Evolutionary conservation across 2,113 vertebrate species (phyloP).

Genomic region (Pseudopodoces humilis): DNA sequence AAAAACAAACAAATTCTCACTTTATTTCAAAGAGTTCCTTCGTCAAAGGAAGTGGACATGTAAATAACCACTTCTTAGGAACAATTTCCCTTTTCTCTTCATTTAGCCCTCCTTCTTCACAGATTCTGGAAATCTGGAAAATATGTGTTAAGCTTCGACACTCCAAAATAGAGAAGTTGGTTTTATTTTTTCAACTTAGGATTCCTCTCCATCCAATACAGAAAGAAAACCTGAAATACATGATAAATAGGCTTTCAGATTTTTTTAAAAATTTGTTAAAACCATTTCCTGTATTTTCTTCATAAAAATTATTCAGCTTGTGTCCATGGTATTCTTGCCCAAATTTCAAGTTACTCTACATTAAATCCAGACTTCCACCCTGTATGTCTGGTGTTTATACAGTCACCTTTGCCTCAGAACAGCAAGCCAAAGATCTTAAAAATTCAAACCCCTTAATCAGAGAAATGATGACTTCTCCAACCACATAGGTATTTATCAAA

Average conservation of each 20-base stretch:
- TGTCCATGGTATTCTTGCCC: not conserved
- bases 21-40: not conserved
- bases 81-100: not conserved
- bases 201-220: not conserved
- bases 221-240: not conserved
- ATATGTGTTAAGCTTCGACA: not conserved
- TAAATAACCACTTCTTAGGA: not conserved
- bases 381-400: not conserved
- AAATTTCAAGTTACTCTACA: not conserved
- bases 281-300: not conserved
- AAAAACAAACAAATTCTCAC: not conserved
- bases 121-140: not conserved
- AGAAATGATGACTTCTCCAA: not conserved
- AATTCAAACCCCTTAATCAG: not conserved
- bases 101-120: not conserved
- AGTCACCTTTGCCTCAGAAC: not conserved
- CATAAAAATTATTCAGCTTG: not conserved
- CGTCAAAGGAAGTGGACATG: fast-evolving
- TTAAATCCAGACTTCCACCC: not conserved
- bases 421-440: not conserved
- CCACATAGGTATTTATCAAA: not conserved
- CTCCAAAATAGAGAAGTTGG: not conserved
- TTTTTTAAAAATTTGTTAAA: not conserved
- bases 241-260: not conserved
- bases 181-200: not conserved